A percentile compares a stretch with the other conserved stretches of the same genome.
Evolutionary conservation across 1,140 invertebrate species (phyloP).

Genomic region (Rhopalosiphum maidis): DNA sequence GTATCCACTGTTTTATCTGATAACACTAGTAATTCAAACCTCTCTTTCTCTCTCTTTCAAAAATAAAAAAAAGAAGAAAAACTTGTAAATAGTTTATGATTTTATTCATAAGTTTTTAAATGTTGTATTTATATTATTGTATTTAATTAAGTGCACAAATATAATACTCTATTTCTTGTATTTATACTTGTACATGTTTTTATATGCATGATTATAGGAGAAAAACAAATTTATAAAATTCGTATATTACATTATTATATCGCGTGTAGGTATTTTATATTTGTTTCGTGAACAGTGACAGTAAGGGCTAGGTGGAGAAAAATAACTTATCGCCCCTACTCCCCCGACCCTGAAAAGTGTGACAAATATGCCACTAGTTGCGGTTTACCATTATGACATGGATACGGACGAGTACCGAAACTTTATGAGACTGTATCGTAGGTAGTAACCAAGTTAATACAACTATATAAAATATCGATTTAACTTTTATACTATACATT

Average conservation of each 20-base stretch:
- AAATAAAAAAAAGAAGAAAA: neutral
- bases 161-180: neutral
- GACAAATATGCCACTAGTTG: constrained; percentile 56
- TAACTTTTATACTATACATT: neutral
- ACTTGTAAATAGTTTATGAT: neutral
- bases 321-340: neutral
- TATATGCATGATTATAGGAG: neutral
- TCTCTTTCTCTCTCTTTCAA: fast-evolving
- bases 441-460: neutral
- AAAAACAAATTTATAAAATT: constrained; percentile 10
- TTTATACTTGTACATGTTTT: neutral
- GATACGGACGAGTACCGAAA: constrained; percentile 20
- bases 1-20: neutral
- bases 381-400: neutral
- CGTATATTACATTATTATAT: neutral
- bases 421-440: neutral
- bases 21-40: neutral
- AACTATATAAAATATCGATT: constrained; percentile 43
- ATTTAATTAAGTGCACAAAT: neutral
- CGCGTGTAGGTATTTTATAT: neutral
- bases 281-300: neutral
- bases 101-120: neutral
- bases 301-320: neutral
- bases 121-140: neutral
- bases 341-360: neutral